Conservation (phyloP, 2,888 invertebrate species). For the Latrodectus hesperus region DNA sequence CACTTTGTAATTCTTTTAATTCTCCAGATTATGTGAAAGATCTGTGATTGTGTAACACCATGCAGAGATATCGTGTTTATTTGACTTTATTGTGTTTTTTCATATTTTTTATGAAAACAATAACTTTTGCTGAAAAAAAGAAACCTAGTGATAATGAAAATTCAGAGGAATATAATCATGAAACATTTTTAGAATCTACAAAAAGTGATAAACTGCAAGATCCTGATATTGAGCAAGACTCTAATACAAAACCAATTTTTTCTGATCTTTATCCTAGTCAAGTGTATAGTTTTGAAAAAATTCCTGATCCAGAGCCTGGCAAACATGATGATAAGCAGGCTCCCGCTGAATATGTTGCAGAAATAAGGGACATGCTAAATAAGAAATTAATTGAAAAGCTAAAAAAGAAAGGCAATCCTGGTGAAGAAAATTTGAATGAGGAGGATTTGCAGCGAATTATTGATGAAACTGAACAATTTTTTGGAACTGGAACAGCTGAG, state of each 20-base stretch:
- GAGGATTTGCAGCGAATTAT: constrained; percentile 22
- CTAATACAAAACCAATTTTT: constrained; percentile 34
- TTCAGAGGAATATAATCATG: neutral
- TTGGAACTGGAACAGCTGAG: constrained; percentile 36
- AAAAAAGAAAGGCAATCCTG: constrained; percentile 17
- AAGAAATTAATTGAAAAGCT: constrained; percentile 24
- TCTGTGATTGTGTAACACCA: no score
- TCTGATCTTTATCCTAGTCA: constrained; percentile 42
- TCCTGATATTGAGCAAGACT: constrained; percentile 14
- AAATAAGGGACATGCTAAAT: constrained; percentile 10
- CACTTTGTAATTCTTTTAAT: no score
- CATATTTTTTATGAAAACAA: neutral
- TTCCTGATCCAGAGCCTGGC: neutral
- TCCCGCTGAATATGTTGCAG: neutral
- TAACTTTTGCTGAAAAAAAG: neutral
- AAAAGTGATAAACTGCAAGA: neutral
- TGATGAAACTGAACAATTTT: constrained; percentile 20
- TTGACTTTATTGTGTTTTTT: neutral
- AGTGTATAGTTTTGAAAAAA: constrained; percentile 14
- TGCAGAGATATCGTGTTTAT: no score
- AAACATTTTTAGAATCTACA: neutral
- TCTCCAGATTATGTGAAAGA: no score
- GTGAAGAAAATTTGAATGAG: constrained; percentile 17
- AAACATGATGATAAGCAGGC: neutral
- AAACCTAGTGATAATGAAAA: constrained; percentile 6